Conservation (phyloP, 2,113 vertebrate genomes). For the Caracal caracal region DNA sequence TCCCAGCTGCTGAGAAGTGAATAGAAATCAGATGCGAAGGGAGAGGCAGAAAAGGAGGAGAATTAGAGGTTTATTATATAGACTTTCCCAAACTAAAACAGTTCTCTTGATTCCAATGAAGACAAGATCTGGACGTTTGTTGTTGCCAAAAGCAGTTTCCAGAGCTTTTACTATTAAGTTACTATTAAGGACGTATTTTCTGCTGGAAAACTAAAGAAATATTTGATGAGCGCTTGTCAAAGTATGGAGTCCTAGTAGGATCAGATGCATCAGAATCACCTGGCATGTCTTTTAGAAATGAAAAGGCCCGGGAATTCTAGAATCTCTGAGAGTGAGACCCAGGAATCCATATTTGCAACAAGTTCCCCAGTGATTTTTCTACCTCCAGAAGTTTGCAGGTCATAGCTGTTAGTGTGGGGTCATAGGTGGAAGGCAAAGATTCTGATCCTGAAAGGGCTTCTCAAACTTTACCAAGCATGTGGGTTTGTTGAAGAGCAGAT, state of each 20-base stretch:
- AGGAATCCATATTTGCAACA: background rate
- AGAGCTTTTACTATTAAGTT: background rate
- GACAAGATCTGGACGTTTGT: background rate
- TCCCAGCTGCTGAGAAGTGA: background rate
- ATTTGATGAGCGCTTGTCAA: background rate
- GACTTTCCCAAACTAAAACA: background rate
- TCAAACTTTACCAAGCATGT: background rate
- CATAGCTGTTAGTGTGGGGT: background rate
- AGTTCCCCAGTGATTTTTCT: background rate
- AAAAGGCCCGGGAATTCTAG: background rate
- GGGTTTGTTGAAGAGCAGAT: background rate
- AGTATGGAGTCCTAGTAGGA: background rate
- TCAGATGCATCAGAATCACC: background rate
- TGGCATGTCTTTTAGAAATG: background rate
- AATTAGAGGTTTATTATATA: background rate
- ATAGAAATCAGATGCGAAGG: background rate
- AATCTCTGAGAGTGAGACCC: background rate
- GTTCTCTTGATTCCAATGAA: background rate
- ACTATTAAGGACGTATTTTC: background rate
- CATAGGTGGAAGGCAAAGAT: background rate
- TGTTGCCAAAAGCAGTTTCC: background rate
- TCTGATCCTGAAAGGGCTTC: background rate
- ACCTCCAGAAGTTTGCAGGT: background rate
- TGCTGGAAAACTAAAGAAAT: background rate
- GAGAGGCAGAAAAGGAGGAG: background rate